Percentiles rank a stretch among this genome's conserved stretches.
These are phyloP conservation scores for Ceramica pisi DNA, from an alignment of 2,888 invertebrate species.

Conservation along the genomic window DNA sequence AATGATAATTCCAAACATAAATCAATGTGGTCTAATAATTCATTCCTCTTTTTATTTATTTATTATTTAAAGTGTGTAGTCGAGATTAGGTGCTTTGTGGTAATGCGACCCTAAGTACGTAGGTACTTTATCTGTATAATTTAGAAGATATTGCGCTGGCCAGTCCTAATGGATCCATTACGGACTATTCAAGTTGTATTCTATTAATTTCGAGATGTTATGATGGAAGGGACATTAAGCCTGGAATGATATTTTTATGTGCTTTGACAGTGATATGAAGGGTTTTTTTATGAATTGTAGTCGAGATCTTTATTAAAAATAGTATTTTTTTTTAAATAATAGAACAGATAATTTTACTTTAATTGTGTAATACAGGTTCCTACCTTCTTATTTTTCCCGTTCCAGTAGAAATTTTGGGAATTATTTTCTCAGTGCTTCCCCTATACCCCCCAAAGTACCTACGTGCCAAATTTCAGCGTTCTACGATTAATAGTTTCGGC, in stretches of 20 bases:
- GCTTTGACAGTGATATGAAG: not conserved
- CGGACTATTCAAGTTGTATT: slow-evolving; percentile 4
- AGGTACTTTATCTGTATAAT: slow-evolving; percentile 13
- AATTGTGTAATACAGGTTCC: too few relatives aligned
- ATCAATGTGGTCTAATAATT: not conserved
- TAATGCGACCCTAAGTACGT: not conserved
- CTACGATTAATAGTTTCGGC: too few relatives aligned
- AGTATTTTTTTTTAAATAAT: not conserved
- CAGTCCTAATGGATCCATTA: slow-evolving; percentile 34
- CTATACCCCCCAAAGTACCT: too few relatives aligned
- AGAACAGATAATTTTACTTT: too few relatives aligned
- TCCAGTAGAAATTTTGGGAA: too few relatives aligned
- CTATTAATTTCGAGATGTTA: not conserved
- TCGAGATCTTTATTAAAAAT: not conserved
- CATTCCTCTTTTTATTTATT: not conserved
- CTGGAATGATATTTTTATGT: not conserved
- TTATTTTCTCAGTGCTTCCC: too few relatives aligned
- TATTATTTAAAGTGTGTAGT: slow-evolving; percentile 1
- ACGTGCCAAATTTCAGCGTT: too few relatives aligned
- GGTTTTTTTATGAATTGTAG: not conserved
- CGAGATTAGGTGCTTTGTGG: slow-evolving; percentile 12
- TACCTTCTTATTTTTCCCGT: too few relatives aligned
- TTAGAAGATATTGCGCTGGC: slow-evolving; percentile 8
- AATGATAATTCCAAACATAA: too few relatives aligned
- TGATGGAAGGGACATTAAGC: not conserved